A percentile compares a stretch with the other conserved stretches of the same genome.
phyloP scores from a whole-genome alignment of 2,113 vertebrate species.

The Beaufortia kweichowensis region DNA sequence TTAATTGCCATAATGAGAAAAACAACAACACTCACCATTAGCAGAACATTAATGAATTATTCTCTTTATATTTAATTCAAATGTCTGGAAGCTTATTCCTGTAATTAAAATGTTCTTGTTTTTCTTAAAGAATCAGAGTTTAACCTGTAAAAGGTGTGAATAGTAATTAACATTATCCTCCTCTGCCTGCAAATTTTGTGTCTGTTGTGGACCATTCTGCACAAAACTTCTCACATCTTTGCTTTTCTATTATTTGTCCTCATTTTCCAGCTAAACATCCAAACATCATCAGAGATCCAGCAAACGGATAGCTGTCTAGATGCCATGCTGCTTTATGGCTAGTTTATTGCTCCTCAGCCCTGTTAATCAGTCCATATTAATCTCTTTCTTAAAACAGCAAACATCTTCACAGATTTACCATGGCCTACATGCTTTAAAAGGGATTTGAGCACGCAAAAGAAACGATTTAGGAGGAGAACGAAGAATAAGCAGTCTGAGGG shows the following conservation, averaged over 20 bases:
- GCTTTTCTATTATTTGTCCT: background rate
- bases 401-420: constrained; percentile 57
- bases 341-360: constrained; percentile 61
- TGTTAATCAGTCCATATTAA: constrained; percentile 56
- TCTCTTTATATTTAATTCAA: too few species aligned
- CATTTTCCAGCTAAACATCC: background rate
- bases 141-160: too few species aligned
- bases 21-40: too few species aligned
- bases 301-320: constrained; percentile 58
- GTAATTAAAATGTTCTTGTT: too few species aligned
- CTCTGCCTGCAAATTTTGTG: background rate
- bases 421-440: constrained; percentile 44
- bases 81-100: too few species aligned
- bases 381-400: constrained; percentile 49
- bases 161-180: too few species aligned
- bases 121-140: too few species aligned
- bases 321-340: constrained; percentile 65
- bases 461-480: background rate
- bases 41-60: too few species aligned
- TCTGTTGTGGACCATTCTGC: too few species aligned
- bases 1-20: too few species aligned
- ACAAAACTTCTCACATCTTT: background rate
- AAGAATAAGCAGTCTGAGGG: background rate
- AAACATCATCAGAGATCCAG: background rate
- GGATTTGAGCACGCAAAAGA: background rate